Percentiles rank a stretch among this genome's conserved stretches.
Conservation (phyloP, 2,113 vertebrate species). For the Theropithecus gelada region DNA sequence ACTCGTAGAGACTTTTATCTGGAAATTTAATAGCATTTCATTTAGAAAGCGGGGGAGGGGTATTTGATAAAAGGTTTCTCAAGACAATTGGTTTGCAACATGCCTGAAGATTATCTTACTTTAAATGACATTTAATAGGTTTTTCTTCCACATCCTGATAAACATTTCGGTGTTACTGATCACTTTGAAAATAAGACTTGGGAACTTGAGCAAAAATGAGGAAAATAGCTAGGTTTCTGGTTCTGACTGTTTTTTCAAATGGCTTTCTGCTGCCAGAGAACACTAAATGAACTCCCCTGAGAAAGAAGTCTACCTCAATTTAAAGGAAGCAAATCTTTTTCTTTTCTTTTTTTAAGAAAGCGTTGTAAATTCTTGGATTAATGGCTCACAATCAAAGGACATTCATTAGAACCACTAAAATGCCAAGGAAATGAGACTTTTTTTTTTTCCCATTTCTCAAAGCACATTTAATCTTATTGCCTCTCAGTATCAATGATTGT, state of each 20-base stretch:
- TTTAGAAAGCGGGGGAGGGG: neutral
- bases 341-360: neutral
- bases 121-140: slow-evolving; percentile 55
- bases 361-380: neutral
- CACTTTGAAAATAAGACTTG: slow-evolving; percentile 27
- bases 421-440: neutral
- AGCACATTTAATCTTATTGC: neutral
- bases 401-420: slow-evolving; percentile 30
- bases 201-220: slow-evolving; percentile 1
- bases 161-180: slow-evolving; percentile 60
- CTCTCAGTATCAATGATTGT: neutral
- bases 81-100: slow-evolving; percentile 30
- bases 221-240: slow-evolving; percentile 20
- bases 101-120: slow-evolving; percentile 27
- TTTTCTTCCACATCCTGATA: slow-evolving; percentile 43
- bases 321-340: neutral
- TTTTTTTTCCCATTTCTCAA: neutral
- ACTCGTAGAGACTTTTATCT: slow-evolving; percentile 16
- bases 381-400: slow-evolving; percentile 18
- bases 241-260: slow-evolving; percentile 53
- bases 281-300: neutral
- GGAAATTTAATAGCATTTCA: slow-evolving; percentile 54
- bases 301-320: neutral
- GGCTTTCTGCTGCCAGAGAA: slow-evolving; percentile 30
- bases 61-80: slow-evolving; percentile 32